Base-by-base conservation (phyloP, 1,140 invertebrate genomes). In the Lerema accius region DNA sequence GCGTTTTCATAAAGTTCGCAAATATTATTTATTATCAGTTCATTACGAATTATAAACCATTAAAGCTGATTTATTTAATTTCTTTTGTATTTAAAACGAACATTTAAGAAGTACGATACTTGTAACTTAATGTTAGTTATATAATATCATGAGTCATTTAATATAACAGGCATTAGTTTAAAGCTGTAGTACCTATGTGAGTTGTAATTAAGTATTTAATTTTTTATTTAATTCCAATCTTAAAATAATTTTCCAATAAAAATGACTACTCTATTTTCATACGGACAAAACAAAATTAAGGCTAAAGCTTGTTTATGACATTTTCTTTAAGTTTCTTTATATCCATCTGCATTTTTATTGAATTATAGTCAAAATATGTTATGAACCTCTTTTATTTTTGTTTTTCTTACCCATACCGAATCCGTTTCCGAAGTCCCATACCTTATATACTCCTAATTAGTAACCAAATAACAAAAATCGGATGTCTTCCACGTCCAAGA, bases 351-450 rank as follows among this genome's bases (percentile, higher is more conserved):
- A 90, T 90, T 90, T 87, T 86, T 89, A 87, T 87, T 90, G 83
- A 90, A 90, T 86, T 90, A 90, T 90, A 90, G 84, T 88, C 84
- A 90, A 88, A 89, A 88, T 90, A 89, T 84, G 87, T 90, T 89
- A 59, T 39, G 75, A 79, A 70, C 65, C 74, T 73, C 79, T 82
- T 84, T 87, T 81, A 71, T 82, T 89, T 87, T 86, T 79, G 64
- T 79, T 80, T 82, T 67, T 63, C 48, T 65, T 69, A 13, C 58
- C 55, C 28, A 19, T 46, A 56, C 53, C 28, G 23, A 48, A 28
- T 63, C 51, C 56, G 16, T 42, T 15, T n/a, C 46, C 4, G 1
- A 37, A 11, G 7, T 11, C 35, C 35, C 35, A 23, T 23, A 23
- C n/a, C n/a, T n/a, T n/a, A n/a, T n/a, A n/a, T n/a, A n/a, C n/a